Evolutionary conservation across 1,140 invertebrate species (phyloP).

Genomic region (Littorina saxatilis): DNA sequence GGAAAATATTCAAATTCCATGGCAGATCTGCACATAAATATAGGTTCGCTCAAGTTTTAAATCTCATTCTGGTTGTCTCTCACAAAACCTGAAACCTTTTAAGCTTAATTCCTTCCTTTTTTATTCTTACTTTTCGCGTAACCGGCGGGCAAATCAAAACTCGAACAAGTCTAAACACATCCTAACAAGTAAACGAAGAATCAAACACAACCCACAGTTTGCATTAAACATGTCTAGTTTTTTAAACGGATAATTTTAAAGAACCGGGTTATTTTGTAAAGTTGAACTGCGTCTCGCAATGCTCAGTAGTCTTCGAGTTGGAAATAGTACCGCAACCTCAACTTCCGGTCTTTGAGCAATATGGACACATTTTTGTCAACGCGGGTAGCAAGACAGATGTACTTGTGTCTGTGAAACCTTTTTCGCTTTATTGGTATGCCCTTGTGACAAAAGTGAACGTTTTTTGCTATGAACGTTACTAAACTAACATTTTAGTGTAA

Average conservation of each 20-base stretch:
- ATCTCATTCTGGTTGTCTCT: too few species aligned
- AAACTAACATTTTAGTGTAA: too few species aligned
- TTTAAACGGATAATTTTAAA: not conserved
- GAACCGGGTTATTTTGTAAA: not conserved
- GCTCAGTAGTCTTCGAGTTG: not conserved
- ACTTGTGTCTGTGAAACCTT: too few species aligned
- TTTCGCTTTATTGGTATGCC: too few species aligned
- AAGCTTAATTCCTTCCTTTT: not conserved
- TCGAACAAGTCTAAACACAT: not conserved
- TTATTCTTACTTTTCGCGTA: not conserved
- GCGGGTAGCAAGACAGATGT: too few species aligned
- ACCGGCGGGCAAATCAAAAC: constrained; percentile 5
- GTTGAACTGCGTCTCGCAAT: not conserved
- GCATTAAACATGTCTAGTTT: not conserved
- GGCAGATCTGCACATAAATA: too few species aligned
- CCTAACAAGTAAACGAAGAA: too few species aligned
- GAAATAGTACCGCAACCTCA: not conserved
- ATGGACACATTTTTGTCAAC: not conserved
- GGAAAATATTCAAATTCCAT: not conserved
- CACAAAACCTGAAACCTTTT: not conserved
- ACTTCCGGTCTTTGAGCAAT: not conserved
- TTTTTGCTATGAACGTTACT: too few species aligned
- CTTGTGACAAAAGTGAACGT: too few species aligned
- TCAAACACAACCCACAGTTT: not conserved
- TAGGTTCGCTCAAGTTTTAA: too few species aligned